Base-by-base conservation (phyloP, 2,888 invertebrate genomes). In the Leucania comma region DNA sequence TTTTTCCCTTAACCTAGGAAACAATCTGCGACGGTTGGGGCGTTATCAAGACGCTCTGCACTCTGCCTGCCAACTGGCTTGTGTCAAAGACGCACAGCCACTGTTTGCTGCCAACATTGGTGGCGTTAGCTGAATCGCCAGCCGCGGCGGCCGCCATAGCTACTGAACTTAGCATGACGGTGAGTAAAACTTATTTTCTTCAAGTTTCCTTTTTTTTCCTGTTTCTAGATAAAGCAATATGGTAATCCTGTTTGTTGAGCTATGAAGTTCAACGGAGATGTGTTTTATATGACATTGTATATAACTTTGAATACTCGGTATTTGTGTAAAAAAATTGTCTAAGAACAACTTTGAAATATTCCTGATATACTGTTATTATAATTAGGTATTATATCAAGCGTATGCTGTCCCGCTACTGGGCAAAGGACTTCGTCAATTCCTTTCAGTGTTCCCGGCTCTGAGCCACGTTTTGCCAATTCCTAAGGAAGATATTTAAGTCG, bases 1-100 rank as follows among this genome's bases (percentile, higher is more conserved):
- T 42, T 17, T 42, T 17, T 42, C 5, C 1, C 2, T 42, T 42
- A 42, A 1, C 10, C 0, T 46, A 95, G 95, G 95, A 95, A 58
- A 95, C 94, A 0, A 93, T 95, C 61, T 93, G 94, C 78, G 92
- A 93, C 42, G 93, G 93, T 12, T 94, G 95, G 95, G 90, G 98
- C 51, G 98, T 98, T 59, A 96, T 99, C 29, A 98, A 98, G 92
- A 98, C 98, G 86, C 95, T 99, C 57, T 98, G 98, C 93, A 97
- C 97, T 0, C 94, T 99, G 82, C 98, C 99, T 0, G 98, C 98
- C 86, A 97, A 98, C 84, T 99, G 98, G 96, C 98, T 99, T 93
- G 98, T 98, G 59, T 98, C 98, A 70, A 97, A 97, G 38, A 90
- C 95, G 2, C 96, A 98, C 80, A 97, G 97, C 70, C 96, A 96